Percentiles rank a stretch among this genome's conserved stretches.
Conservation (phyloP, 2,888 invertebrate genomes). For the Cephus pulcher region DNA sequence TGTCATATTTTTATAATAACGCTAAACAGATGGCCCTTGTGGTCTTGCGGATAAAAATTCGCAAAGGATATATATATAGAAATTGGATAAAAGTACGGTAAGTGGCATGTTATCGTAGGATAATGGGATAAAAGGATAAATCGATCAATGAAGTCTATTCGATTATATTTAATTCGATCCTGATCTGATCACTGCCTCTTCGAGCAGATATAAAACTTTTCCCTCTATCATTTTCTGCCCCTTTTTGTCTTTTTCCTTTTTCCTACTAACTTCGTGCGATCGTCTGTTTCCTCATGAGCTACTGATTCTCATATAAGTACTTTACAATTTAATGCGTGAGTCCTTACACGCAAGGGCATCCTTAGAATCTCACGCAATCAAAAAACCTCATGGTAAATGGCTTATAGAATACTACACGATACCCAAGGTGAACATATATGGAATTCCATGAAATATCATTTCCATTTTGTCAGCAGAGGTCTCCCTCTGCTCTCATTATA, state of each 20-base stretch:
- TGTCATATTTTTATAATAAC: not conserved
- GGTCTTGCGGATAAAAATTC: no score
- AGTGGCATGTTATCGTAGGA: not conserved
- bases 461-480: not conserved
- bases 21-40: not conserved
- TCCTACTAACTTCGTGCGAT: conserved; percentile 1
- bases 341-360: no score
- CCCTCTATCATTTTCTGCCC: conserved; percentile 7
- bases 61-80: not conserved
- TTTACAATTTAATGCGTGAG: not conserved
- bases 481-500: not conserved
- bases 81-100: not conserved
- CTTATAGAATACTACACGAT: not conserved
- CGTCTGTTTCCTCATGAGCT: not conserved
- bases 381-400: not conserved
- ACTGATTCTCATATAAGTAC: not conserved
- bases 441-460: not conserved
- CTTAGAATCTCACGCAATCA: not conserved
- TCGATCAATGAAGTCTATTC: not conserved
- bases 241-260: conserved; percentile 14
- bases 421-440: not conserved
- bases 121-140: not conserved
- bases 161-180: not conserved
- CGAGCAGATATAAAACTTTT: conserved; percentile 30
- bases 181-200: conserved; percentile 10